A percentile compares a stretch with the other conserved stretches of the same genome.
These are phyloP conservation scores for Ischnus inquisitorius DNA, from an alignment of 2,888 invertebrate genomes.

Conservation along the genomic window DNA sequence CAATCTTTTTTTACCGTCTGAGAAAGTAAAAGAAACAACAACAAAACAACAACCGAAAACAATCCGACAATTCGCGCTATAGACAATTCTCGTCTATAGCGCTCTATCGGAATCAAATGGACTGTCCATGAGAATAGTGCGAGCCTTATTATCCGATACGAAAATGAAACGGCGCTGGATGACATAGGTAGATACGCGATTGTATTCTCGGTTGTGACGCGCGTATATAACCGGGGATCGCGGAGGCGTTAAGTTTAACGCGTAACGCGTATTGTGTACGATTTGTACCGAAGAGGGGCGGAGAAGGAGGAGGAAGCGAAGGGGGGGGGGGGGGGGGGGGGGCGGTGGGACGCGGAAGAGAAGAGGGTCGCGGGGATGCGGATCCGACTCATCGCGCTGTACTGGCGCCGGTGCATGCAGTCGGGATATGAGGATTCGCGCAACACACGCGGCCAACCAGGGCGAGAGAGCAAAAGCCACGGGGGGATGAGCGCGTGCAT, in stretches of 20 bases:
- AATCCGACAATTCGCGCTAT: too few relatives aligned
- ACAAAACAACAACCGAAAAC: too few relatives aligned
- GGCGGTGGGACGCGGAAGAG: conserved; percentile 41
- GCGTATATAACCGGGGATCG: conserved; percentile 65
- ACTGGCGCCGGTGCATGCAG: conserved; percentile 51
- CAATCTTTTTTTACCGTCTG: too few relatives aligned
- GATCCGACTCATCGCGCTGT: conserved; percentile 60
- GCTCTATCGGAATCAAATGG: conserved; percentile 34
- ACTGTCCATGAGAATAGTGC: conserved; percentile 45
- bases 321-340: conserved; percentile 38
- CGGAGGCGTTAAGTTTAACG: conserved; percentile 67
- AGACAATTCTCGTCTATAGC: too few relatives aligned
- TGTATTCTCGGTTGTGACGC: conserved; percentile 59
- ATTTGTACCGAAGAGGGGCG: conserved; percentile 31
- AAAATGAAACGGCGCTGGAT: conserved; percentile 37
- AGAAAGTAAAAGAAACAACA: too few relatives aligned
- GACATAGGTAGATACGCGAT: conserved; percentile 20
- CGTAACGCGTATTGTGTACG: conserved; percentile 63
- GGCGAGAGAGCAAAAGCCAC: conserved; percentile 33
- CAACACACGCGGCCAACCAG: conserved; percentile 50
- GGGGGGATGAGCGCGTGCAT: conserved; percentile 32
- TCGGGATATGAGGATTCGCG: conserved; percentile 37
- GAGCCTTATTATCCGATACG: conserved; percentile 41
- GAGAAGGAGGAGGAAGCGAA: conserved; percentile 43
- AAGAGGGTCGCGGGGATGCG: conserved; percentile 49